These are phyloP conservation scores for Cheilosia scutellata DNA, from an alignment of 2,888 invertebrate genomes.

Conservation along the genomic window DNA sequence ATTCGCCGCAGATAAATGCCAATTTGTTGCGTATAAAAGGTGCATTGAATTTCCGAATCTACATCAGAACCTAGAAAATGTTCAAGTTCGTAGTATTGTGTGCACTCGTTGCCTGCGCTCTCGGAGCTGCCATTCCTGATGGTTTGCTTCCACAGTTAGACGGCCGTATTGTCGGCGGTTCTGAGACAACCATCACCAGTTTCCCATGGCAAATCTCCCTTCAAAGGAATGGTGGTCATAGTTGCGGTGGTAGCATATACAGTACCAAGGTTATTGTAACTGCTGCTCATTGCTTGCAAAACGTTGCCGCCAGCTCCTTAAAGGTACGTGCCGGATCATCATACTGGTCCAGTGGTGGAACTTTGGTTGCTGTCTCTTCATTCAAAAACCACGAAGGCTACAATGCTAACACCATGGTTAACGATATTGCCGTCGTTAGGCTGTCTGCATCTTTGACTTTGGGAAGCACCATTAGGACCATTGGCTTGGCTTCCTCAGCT, in stretches of 20 bases:
- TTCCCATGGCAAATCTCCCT: constrained; percentile 75
- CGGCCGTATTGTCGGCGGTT: constrained; percentile 77
- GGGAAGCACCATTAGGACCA: constrained; percentile 81
- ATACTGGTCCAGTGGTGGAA: constrained; percentile 80
- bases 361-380: constrained; percentile 67
- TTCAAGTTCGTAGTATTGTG: constrained; percentile 55
- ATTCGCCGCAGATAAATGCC: not conserved
- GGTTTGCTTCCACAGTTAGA: constrained; percentile 66
- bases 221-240: constrained; percentile 82
- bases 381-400: constrained; percentile 82
- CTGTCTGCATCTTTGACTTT: constrained; percentile 84
- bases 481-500: constrained; percentile 82
- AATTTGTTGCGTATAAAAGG: constrained; percentile 25
- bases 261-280: constrained; percentile 84
- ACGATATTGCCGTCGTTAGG: constrained; percentile 86
- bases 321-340: constrained; percentile 85
- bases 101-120: constrained; percentile 78
- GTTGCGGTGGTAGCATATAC: constrained; percentile 85
- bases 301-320: constrained; percentile 51
- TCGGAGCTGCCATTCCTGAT: constrained; percentile 78
- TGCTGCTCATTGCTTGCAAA: constrained; percentile 85
- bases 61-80: constrained; percentile 36
- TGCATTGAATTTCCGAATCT: not conserved
- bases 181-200: constrained; percentile 59
- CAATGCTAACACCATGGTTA: constrained; percentile 83